These are phyloP conservation scores for Calameuta filiformis DNA, from an alignment of 2,888 invertebrate genomes.

Conservation along the genomic window DNA sequence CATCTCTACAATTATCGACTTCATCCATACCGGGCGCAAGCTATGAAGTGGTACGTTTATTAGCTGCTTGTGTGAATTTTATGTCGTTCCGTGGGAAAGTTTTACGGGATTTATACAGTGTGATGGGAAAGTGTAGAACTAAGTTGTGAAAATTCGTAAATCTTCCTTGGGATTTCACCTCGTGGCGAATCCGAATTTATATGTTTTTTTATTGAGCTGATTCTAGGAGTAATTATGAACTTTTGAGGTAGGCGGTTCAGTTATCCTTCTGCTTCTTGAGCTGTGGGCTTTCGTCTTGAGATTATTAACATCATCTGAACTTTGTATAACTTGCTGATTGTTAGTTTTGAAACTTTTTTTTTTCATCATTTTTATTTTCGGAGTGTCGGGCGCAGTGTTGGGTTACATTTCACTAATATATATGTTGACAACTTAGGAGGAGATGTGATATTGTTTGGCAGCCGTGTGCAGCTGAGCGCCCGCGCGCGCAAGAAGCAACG, in stretches of 20 bases:
- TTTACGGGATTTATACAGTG: neutral
- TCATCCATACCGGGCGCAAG: conserved; percentile 10
- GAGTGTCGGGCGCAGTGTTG: neutral
- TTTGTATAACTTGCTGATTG: neutral
- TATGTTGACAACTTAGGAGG: neutral
- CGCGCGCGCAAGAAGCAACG: no score
- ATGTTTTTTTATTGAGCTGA: neutral
- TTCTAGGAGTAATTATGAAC: neutral
- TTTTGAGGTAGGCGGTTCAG: neutral
- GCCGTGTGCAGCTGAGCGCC: no score
- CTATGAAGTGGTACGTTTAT: conserved; percentile 22
- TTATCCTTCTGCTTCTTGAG: neutral
- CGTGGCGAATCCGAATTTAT: neutral
- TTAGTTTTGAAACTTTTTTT: neutral
- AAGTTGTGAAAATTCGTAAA: neutral
- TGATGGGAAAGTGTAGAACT: neutral
- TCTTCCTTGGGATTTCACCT: neutral
- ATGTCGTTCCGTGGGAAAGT: neutral
- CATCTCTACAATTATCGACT: neutral
- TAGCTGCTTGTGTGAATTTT: neutral
- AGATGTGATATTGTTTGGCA: no score
- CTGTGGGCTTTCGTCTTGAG: neutral
- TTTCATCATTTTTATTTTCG: neutral
- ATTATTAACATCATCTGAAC: neutral
- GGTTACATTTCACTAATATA: neutral